phyloP scores from a whole-genome alignment of 2,888 invertebrate species.

The Pollenia amentaria region DNA sequence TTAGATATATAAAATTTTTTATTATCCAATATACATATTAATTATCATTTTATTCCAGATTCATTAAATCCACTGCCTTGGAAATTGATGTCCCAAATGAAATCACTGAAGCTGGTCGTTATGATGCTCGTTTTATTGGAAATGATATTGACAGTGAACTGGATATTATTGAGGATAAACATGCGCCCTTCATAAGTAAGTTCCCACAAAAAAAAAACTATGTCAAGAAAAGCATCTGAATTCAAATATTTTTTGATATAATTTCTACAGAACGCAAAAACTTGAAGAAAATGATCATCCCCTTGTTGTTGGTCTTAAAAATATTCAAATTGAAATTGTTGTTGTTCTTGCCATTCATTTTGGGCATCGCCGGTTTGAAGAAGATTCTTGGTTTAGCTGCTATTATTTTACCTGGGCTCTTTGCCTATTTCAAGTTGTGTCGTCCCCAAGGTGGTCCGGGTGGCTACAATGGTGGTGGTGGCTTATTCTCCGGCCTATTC shows the following conservation, averaged over 20 bases:
- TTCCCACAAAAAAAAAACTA: conserved; percentile 76
- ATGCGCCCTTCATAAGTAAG: conserved; percentile 92
- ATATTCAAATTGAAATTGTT: conserved; percentile 93
- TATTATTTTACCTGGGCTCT: conserved; percentile 91
- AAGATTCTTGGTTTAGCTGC: conserved; percentile 93
- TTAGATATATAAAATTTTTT: too few species aligned
- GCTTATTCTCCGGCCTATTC: conserved; percentile 81
- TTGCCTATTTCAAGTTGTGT: conserved; percentile 94
- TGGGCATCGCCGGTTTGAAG: conserved; percentile 93
- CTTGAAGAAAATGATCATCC: conserved; percentile 92
- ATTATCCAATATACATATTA: too few species aligned
- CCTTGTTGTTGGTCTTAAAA: conserved; percentile 92
- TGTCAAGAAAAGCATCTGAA: conserved; percentile 12
- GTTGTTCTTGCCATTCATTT: conserved; percentile 92
- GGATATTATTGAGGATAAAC: conserved; percentile 92
- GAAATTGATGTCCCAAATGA: conserved; percentile 91
- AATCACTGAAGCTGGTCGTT: conserved; percentile 90
- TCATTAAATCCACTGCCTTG: conserved; percentile 91
- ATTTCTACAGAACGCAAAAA: conserved; percentile 90
- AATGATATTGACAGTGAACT: conserved; percentile 94
- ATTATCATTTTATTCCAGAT: conserved; percentile 86
- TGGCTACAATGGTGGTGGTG: conserved; percentile 83
- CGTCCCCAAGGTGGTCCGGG: conserved; percentile 86
- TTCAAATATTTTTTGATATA: conserved; percentile 29
- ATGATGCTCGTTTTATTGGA: conserved; percentile 92